Base-by-base conservation (phyloP, 2,113 vertebrate species). In the Arizona elegans region DNA sequence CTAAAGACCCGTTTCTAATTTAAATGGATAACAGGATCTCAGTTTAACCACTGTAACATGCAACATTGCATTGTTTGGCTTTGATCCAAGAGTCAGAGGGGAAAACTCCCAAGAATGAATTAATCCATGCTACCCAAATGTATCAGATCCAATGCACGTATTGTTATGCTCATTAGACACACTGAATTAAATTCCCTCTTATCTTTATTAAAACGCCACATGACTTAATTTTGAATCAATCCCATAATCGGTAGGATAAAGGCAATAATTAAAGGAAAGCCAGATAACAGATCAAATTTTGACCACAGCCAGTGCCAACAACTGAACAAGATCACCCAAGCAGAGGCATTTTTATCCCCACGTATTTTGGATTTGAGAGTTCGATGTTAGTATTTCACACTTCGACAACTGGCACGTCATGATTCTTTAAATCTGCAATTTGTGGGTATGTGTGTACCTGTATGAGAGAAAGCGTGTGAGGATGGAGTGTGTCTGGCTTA, bases 1-100 rank as follows among this genome's bases (percentile, higher is more conserved):
- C 91, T 90, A 90, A 94, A 94, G 90, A 92, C 92, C 88, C 93
- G n/a, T 91, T 75, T 91, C 62, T 92, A 89, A 90, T 95, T 94
- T 65, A 91, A 59, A 86, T 91, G 1, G 17, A 54, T 59, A 91
- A 93, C 5, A 24, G 38, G 55, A 90, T 94, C 23, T 70, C 8
- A 50, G 86, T 94, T 89, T 95, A 93, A 91, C 90, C 93, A 86
- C 19, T 10, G 21, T 70, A 95, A 59, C 29, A 54, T 52, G 54
- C 47, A 75, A 24, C 17, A 90, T 89, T 52, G 88, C 54, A 53
- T 59, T 88, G 90, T 88, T 92, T 96, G 94, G 8, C 7, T 89
- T 53, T 90, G 24, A 86, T 94, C 56, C 88, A 87, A 0, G 56
- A 8, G 29, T n/a, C 33, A 33, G 47, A 7, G 1, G 86, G 47